A percentile compares a stretch with the other conserved stretches of the same genome.
These are phyloP conservation scores for Trachemys scripta DNA, from an alignment of 2,113 vertebrate species.

Conservation along the genomic window DNA sequence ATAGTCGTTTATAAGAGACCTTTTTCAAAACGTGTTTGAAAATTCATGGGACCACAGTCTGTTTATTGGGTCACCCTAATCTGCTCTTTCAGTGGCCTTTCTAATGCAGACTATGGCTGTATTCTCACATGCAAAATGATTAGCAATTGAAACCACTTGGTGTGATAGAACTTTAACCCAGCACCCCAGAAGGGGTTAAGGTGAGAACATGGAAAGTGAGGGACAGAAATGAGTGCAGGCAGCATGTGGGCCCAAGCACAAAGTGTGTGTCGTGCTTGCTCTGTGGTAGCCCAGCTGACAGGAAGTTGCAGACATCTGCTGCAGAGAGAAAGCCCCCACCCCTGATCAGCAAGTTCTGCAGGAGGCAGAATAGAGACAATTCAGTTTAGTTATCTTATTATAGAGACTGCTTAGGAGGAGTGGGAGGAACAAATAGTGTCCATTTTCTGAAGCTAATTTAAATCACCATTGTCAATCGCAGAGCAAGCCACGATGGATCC, in stretches of 20 bases:
- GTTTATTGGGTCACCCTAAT: neutral
- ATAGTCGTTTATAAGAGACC: neutral
- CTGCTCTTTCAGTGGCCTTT: neutral
- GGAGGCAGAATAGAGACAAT: neutral
- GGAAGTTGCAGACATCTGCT: fast-evolving
- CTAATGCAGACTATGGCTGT: neutral
- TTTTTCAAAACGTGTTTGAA: conserved; percentile 5
- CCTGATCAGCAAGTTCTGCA: fast-evolving
- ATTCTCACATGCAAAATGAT: neutral
- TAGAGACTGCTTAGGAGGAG: fast-evolving
- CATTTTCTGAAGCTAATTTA: fast-evolving
- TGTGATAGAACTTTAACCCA: neutral
- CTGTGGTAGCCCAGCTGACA: fast-evolving
- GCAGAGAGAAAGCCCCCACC: neutral
- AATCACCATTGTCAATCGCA: neutral
- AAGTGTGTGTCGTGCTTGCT: neutral
- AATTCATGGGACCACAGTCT: neutral
- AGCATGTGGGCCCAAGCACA: fast-evolving
- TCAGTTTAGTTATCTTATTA: fast-evolving
- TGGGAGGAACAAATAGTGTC: neutral
- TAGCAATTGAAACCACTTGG: conserved; percentile 1
- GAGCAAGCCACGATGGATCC: neutral
- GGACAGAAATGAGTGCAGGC: neutral
- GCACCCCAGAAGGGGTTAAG: neutral
- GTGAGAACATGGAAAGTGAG: neutral